phyloP scores from a whole-genome alignment of 2,888 invertebrate genomes.

The Drosophila borborema region DNA sequence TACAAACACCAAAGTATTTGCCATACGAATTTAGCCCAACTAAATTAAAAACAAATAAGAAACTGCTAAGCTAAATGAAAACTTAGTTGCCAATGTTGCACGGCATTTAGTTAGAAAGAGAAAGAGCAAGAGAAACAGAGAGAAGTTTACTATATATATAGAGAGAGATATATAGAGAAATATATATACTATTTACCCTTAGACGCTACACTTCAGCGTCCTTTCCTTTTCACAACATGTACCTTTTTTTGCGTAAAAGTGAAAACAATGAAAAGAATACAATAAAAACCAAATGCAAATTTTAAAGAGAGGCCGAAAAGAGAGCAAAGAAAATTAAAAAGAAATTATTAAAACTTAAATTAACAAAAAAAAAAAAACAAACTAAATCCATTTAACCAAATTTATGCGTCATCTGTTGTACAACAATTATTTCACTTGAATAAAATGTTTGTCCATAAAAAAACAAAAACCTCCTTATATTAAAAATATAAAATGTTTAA shows the following conservation, averaged over 20 bases:
- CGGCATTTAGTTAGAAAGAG: constrained; percentile 58
- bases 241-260: constrained; percentile 81
- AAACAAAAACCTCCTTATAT: constrained; percentile 31
- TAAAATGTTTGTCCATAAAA: constrained; percentile 48
- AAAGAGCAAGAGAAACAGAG: constrained; percentile 2
- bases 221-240: constrained; percentile 80
- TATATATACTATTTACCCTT: constrained; percentile 35
- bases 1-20: constrained; percentile 78
- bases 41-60: constrained; percentile 10
- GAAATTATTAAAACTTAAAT: constrained; percentile 62
- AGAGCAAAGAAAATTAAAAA: constrained; percentile 20
- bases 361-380: constrained; percentile 39
- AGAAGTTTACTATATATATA: constrained; percentile 8
- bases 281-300: constrained; percentile 60
- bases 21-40: constrained; percentile 76
- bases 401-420: constrained; percentile 45
- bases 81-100: constrained; percentile 57
- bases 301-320: background rate
- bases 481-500: constrained; percentile 60
- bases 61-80: constrained; percentile 60
- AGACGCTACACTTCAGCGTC: constrained; percentile 46
- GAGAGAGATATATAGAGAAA: constrained; percentile 21
- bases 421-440: constrained; percentile 59
- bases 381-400: constrained; percentile 44
- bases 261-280: constrained; percentile 81